Evolutionary conservation across 2,797 vertebrate genomes (phyloP), one percentile per base, ranked within the genome.

Genomic region (Pogoniulus pusillus): DNA sequence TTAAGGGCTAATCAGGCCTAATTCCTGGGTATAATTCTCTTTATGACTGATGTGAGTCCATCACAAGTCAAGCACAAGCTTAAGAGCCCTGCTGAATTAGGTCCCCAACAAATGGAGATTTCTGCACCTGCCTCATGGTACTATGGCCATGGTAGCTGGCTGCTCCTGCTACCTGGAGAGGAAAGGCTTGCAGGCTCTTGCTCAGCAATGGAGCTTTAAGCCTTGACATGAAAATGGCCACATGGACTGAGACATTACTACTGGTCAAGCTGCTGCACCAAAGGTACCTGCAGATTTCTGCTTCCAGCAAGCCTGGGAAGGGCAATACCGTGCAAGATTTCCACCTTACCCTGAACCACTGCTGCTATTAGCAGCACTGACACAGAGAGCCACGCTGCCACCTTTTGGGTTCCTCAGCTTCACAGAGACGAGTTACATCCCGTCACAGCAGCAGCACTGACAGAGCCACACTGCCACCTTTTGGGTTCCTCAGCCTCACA

Each of bases 391-490:
- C 7, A 62, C 64, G 51, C 89, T 88, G 95, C 90, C 94, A 93
- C 65, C 96, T 94, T 41, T 72, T 82, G 91, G 87, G 37, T 70
- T 24, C 11, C 16, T 18, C 8, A 6, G 16, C 60, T 14, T 47
- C 22, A 12, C 11, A 16, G 29, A 51, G 24, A 8, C 5, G 32
- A 30, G 10, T 30, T 19, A n/a, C 7, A 6, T 41, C 22, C 27
- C 24, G 8, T 41, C 27, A 6, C 24, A 20, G 22, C 45, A 34
- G 37, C 37, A 39, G 37, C 37, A 7, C 18, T 27, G 55, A 16
- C 6, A 9, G 77, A 12, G 17, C 37, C 7, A 62, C 64, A 51
- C 89, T 88, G 95, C 90, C 94, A 93, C 65, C 96, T 94, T 41
- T 72, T 82, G 91, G 87, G 37, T 70, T 24, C 11, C 16, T 18